These are phyloP conservation scores for Stenichneumon culpator DNA, from an alignment of 2,888 invertebrate species.

Conservation along the genomic window DNA sequence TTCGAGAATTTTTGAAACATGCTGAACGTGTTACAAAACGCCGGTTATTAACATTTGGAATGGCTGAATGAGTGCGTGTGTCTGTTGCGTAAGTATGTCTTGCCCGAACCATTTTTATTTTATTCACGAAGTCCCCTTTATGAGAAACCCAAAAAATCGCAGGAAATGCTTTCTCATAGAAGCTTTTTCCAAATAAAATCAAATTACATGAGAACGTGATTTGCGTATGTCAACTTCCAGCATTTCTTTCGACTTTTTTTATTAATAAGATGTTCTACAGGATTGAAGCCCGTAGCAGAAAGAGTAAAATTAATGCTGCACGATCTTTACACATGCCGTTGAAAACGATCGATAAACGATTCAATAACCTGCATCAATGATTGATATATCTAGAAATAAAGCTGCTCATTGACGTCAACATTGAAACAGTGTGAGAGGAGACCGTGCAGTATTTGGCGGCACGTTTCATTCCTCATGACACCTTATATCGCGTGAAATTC, in stretches of 20 bases:
- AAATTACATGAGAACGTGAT: too few species aligned
- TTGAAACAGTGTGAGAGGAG: background rate
- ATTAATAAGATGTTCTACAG: too few species aligned
- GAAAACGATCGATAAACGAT: background rate
- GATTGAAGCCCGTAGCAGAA: background rate
- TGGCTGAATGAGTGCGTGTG: background rate
- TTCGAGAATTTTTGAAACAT: too few species aligned
- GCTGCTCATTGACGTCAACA: background rate
- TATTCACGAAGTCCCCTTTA: too few species aligned
- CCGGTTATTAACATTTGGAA: background rate
- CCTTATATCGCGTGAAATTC: background rate
- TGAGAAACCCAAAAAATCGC: too few species aligned
- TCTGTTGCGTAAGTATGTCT: too few species aligned
- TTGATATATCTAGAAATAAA: background rate
- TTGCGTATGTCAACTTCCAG: too few species aligned
- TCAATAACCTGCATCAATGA: background rate
- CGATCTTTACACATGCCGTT: background rate
- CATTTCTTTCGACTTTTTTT: too few species aligned
- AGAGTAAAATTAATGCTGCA: background rate
- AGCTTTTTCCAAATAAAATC: too few species aligned
- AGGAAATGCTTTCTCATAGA: too few species aligned
- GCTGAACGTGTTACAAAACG: too few species aligned
- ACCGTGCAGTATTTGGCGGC: background rate
- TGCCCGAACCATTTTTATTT: too few species aligned
- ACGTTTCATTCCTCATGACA: background rate